Conservation (phyloP, 30 jellyfish, hydroid and myxozoan species). For the Hydra vulgaris region DNA sequence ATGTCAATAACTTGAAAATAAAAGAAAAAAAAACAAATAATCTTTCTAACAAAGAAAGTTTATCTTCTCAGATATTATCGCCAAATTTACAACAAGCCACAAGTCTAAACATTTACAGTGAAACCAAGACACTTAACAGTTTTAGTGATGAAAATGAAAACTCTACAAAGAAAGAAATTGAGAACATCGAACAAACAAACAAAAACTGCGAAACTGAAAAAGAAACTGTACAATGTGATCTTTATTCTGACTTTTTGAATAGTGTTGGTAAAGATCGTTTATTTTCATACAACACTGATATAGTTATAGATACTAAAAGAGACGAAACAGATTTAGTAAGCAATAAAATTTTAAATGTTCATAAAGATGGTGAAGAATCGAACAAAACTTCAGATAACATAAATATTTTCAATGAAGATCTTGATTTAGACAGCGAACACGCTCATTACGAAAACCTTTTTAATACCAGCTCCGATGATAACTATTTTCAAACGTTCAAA, state of each 20-base stretch:
- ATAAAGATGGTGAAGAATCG: slow-evolving; percentile 6
- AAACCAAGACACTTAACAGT: not conserved
- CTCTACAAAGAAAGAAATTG: not conserved
- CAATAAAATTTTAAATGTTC: not conserved
- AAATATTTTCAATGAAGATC: slow-evolving; percentile 17
- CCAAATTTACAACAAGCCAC: not conserved
- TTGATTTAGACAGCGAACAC: slow-evolving; percentile 20
- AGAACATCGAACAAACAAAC: not conserved
- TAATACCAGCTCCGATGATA: slow-evolving; percentile 33
- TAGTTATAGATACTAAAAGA: not conserved
- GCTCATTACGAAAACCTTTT: slow-evolving; percentile 22
- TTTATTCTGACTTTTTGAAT: slow-evolving; percentile 20
- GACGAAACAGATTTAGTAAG: not conserved
- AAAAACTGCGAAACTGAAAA: not conserved
- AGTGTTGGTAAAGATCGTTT: slow-evolving; percentile 6
- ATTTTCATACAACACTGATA: not conserved
- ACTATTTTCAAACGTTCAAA: slow-evolving; percentile 31
- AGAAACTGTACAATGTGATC: not conserved
- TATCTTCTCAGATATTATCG: not conserved
- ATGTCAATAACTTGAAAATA: slow-evolving; percentile 17
- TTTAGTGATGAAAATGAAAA: not conserved
- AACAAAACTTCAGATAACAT: slow-evolving; percentile 5
- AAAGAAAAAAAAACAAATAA: slow-evolving; percentile 14
- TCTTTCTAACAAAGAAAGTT: not conserved
- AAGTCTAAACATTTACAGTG: not conserved